Base-by-base conservation (phyloP, 2,113 vertebrate species). In the Charadrius vociferus region DNA sequence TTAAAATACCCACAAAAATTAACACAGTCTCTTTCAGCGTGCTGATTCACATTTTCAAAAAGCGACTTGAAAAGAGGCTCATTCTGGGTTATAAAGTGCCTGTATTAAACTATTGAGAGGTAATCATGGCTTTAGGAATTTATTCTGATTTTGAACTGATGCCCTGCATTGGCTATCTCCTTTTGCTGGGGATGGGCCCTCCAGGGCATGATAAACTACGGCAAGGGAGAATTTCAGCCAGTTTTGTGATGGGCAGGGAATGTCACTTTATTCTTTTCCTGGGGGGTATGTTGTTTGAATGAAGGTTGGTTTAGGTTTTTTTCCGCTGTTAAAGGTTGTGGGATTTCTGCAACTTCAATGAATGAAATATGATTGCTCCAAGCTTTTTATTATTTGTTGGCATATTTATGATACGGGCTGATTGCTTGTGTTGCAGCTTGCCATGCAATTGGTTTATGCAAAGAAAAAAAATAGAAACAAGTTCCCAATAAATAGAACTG, bases 401-500 rank as follows among this genome's bases (percentile, higher is more conserved):
- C n/a, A 1, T 36, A 34, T 63, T 86, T 73, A 3, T 41, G 81
- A 22, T 36, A 6, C 36, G 6, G 71, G 73, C 65, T 95, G 91
- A 65, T 66, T 79, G 52, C 82, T 88, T 24, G 70, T 80, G 84
- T 52, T 73, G 66, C 85, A 58, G 73, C 50, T 94, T 87, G 52
- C 84, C 19, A 1, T 3, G 37, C 59, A 15, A 30, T 22, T 61
- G 41, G 15, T 88, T 93, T 77, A 22, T 61, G 45, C 52, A 32
- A 26, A 81, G 34, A 22, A 7, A 52, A 95, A 95, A 29, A 83
- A 34, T n/a, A 83, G 78, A 70, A 80, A 23, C 75, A 85, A 53
- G 29, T 53, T 73, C 66, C 45, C 17, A 80, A 43, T 77, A 95
- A 95, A 91, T 11, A 87, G 89, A 97, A 80, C 66, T 74, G 53